Evolutionary conservation across 1,140 invertebrate species (phyloP).

Genomic region (Penaeus indicus): DNA sequence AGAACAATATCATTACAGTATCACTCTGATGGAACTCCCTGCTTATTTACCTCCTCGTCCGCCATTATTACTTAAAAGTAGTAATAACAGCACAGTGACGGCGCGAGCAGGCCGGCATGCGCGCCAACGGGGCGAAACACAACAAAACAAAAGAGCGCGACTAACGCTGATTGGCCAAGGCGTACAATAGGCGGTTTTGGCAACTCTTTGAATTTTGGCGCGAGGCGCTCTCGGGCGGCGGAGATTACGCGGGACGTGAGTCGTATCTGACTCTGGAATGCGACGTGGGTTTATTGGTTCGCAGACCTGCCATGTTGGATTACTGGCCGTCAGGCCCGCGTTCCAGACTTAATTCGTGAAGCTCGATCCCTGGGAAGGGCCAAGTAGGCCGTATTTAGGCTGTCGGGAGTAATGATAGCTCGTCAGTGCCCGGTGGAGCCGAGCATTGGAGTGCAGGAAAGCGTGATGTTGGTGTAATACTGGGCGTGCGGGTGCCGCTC

Average conservation of each 20-base stretch:
- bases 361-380: not conserved
- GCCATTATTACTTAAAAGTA: conserved; percentile 30
- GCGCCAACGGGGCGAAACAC: not conserved
- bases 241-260: not conserved
- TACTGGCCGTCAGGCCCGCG: conserved; percentile 30
- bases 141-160: not conserved
- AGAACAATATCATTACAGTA: conserved; percentile 52
- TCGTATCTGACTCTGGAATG: conserved; percentile 8
- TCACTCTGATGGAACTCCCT: conserved; percentile 24
- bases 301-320: conserved; percentile 50
- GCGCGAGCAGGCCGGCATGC: not conserved
- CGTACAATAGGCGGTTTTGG: conserved; percentile 18
- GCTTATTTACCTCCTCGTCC: conserved; percentile 18
- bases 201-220: not conserved
- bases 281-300: conserved; percentile 21
- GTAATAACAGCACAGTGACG: conserved; percentile 18
- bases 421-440: not conserved
- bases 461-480: no score
- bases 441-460: not conserved
- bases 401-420: conserved; percentile 36
- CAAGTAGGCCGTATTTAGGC: not conserved
- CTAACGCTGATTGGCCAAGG: conserved; percentile 8
- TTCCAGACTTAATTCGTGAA: conserved; percentile 37
- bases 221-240: not conserved
- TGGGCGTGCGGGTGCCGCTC: no score